These are phyloP conservation scores for Trissolcus basalis DNA, from an alignment of 1,140 invertebrate species.

Conservation along the genomic window DNA sequence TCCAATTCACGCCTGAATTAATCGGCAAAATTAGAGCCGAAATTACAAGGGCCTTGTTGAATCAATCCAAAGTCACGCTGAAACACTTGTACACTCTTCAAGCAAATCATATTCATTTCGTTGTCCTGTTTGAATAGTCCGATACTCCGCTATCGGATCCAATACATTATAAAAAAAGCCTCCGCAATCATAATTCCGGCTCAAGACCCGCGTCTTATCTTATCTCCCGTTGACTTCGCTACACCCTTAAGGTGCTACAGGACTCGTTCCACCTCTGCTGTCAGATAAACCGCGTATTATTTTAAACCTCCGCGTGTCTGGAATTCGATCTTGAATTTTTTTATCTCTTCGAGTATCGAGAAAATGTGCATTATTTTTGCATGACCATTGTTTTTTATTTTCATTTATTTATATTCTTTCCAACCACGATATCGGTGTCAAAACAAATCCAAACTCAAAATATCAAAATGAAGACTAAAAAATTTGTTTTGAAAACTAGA, in stretches of 20 bases:
- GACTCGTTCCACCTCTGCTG: conserved; percentile 31
- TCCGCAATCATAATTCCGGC: conserved; percentile 22
- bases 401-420: background rate
- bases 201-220: conserved; percentile 56
- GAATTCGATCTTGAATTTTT: conserved; percentile 38
- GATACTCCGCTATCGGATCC: conserved; percentile 49
- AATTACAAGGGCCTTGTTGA: conserved; percentile 26
- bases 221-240: conserved; percentile 59
- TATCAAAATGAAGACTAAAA: too few species aligned
- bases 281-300: conserved; percentile 62
- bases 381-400: conserved; percentile 28
- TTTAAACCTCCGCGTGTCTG: conserved; percentile 36
- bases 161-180: conserved; percentile 21
- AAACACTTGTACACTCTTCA: conserved; percentile 26
- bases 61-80: conserved; percentile 16
- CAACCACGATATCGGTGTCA: too few species aligned
- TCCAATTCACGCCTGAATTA: conserved; percentile 10
- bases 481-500: too few species aligned
- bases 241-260: conserved; percentile 59
- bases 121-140: conserved; percentile 41
- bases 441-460: background rate
- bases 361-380: conserved; percentile 32
- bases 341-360: conserved; percentile 14
- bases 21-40: background rate
- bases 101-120: conserved; percentile 12